A percentile compares a stretch with the other conserved stretches of the same genome.
Evolutionary conservation across 2,797 vertebrate species (phyloP).

Genomic region (Chloroceryle inda): DNA sequence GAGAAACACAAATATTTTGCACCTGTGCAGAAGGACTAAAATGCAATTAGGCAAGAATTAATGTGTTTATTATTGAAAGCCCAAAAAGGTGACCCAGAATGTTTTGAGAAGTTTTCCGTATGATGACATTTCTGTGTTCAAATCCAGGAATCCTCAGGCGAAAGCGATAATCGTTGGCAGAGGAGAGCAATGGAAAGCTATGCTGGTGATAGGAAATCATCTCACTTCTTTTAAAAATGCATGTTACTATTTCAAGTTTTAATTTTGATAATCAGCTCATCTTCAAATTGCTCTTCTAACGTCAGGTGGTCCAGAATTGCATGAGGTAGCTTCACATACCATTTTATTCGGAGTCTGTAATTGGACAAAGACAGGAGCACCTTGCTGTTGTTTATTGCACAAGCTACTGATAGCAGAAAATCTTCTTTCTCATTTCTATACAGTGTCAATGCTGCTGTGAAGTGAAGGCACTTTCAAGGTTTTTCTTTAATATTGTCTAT

Average conservation of each 20-base stretch:
- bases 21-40: not conserved
- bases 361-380: conserved; percentile 27
- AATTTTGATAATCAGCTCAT: conserved; percentile 12
- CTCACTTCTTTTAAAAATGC: not conserved
- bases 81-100: not conserved
- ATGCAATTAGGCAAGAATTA: not conserved
- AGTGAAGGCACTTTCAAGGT: not conserved
- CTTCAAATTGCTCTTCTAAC: not conserved
- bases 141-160: not conserved
- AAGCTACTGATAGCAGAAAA: conserved; percentile 3
- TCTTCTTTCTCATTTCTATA: not conserved
- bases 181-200: not conserved
- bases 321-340: not conserved
- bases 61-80: conserved; percentile 10
- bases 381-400: conserved; percentile 15
- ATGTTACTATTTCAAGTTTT: conserved; percentile 8
- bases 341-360: not conserved
- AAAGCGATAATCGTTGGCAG: not conserved
- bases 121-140: not conserved
- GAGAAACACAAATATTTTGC: not conserved
- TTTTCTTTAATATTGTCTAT: not conserved
- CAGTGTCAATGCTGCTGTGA: not conserved
- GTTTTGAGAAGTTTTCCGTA: conserved; percentile 1
- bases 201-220: not conserved
- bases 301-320: conserved; percentile 2